Base-by-base conservation (phyloP, 1,140 invertebrate species). In the Meloidogyne chitwoodi region DNA sequence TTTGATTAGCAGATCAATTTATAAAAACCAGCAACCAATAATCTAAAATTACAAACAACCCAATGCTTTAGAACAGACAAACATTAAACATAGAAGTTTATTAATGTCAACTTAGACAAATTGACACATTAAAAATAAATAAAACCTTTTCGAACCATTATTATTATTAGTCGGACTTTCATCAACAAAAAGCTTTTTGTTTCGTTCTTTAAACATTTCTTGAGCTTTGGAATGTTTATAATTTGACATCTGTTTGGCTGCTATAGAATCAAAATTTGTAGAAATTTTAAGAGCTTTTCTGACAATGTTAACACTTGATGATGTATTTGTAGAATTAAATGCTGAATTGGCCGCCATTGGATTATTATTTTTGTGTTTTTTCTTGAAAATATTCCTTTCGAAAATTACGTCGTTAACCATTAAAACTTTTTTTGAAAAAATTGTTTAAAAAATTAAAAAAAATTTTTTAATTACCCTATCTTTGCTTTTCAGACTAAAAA, bases 191-290 rank as follows among this genome's bases (percentile, higher is more conserved):
- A 70, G 48, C 19, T 61, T 63, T 34, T 63, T 73, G 27, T 61
- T 38, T 29, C 71, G 71, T 31, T 73, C 71, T 63, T 73, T 73
- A 11, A 73, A 73, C 71, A 73, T 26, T 26, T 73, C 71, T 24
- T 56, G 61, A n/a, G 71, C 41, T n/a, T 73, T 73, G 1, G 71
- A n/a, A 34, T 73, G 56, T 31, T 73, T 73, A 22, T 73, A 73
- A 12, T 29, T 73, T 31, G 34, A 22, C 56, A 73, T 64, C 64
- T 73, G 71, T 29, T 73, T 73, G 8, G 56, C 71, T 4, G 71
- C 44, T 19, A 34, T 61, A 5, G 71, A 61, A n/a, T 73, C 71
- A 64, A 63, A 73, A n/a, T 67, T 67, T 16, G 71, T 34, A n/a
- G 61, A 56, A n/a, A 61, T 38, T 61, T 73, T 56, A 4, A 73